A percentile compares a stretch with the other conserved stretches of the same genome.
These are phyloP conservation scores for Coremacera marginata DNA, from an alignment of 2,888 invertebrate genomes.

Conservation along the genomic window DNA sequence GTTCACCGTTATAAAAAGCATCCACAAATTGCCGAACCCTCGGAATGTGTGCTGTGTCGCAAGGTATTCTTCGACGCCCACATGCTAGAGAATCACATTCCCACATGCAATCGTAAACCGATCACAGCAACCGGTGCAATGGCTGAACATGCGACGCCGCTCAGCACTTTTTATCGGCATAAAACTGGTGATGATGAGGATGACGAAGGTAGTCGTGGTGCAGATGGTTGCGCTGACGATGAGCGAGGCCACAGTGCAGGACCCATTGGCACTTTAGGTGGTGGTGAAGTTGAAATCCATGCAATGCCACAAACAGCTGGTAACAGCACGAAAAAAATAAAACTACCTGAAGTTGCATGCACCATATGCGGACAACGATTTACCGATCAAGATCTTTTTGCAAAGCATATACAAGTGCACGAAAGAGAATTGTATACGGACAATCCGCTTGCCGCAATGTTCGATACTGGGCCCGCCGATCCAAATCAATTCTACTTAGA, in stretches of 20 bases:
- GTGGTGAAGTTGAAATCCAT: constrained; percentile 42
- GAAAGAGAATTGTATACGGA: constrained; percentile 67
- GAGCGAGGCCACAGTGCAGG: constrained; percentile 46
- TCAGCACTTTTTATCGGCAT: constrained; percentile 52
- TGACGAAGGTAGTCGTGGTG: constrained; percentile 47
- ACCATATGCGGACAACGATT: constrained; percentile 67
- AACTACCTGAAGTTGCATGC: constrained; percentile 66
- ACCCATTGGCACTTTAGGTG: constrained; percentile 45
- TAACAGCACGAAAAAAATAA: constrained; percentile 56
- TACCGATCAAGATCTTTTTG: constrained; percentile 66
- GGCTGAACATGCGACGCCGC: constrained; percentile 38
- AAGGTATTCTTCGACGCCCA: constrained; percentile 68
- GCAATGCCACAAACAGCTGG: constrained; percentile 34
- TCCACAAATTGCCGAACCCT: constrained; percentile 68
- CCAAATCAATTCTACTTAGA: constrained; percentile 66
- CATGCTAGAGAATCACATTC: constrained; percentile 66
- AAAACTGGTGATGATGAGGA: constrained; percentile 62
- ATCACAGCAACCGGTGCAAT: constrained; percentile 56
- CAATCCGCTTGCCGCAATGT: constrained; percentile 68
- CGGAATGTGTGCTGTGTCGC: constrained; percentile 66
- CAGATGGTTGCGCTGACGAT: constrained; percentile 39
- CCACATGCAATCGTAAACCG: constrained; percentile 63
- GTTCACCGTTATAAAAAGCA: constrained; percentile 70
- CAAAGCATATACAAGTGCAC: constrained; percentile 68
- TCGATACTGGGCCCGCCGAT: constrained; percentile 67